Percentiles rank a stretch among this genome's conserved stretches.
phyloP scores from a whole-genome alignment of 35 echinoderm and acorn worm genomes.

The Hemicentrotus pulcherrimus region DNA sequence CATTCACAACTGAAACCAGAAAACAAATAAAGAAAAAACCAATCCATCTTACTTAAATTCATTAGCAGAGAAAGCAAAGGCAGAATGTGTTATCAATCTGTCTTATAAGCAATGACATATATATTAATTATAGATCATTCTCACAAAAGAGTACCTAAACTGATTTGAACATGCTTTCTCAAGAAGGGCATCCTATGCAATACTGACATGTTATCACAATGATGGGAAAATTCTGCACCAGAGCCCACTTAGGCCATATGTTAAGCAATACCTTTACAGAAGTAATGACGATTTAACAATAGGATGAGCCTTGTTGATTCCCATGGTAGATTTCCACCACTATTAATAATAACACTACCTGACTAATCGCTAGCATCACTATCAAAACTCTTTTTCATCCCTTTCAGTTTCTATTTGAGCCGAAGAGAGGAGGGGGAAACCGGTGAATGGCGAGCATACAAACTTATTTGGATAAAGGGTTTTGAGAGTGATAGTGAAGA shows the following conservation, averaged over 20 bases:
- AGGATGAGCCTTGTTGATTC: neutral
- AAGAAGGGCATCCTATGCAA: neutral
- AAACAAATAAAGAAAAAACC: neutral
- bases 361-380: neutral
- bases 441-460: neutral
- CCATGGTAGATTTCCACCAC: conserved; percentile 15
- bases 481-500: neutral
- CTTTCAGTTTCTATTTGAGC: neutral
- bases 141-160: neutral
- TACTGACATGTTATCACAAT: neutral
- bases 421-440: neutral
- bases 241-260: neutral
- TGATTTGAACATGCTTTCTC: neutral
- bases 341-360: conserved; percentile 12
- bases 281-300: conserved; percentile 33
- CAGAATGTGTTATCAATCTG: neutral
- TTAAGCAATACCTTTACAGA: conserved; percentile 12
- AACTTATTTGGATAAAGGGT: conserved; percentile 14
- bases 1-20: neutral
- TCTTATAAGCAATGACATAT: neutral
- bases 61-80: neutral
- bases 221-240: neutral
- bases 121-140: neutral
- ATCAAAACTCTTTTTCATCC: neutral
- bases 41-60: neutral